A percentile compares a stretch with the other conserved stretches of the same genome.
These are phyloP conservation scores for Masnerella sp. DNA, from an alignment of 2,888 invertebrate genomes.

Conservation along the genomic window DNA sequence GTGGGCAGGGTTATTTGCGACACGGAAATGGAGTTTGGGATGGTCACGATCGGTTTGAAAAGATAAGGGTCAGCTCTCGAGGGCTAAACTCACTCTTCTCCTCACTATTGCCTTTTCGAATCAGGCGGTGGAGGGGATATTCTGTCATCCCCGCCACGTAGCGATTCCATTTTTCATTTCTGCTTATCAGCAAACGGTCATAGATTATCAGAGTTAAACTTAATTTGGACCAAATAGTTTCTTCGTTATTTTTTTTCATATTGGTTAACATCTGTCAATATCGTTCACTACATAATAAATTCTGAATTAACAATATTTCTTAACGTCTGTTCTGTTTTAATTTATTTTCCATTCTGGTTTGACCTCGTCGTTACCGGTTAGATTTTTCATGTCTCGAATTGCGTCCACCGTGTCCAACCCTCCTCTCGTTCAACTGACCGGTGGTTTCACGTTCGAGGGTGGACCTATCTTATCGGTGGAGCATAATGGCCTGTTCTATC, in stretches of 20 bases:
- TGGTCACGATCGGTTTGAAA: conserved; percentile 73
- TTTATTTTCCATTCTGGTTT: conserved; percentile 59
- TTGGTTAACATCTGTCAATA: no score
- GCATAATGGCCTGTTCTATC: conserved; percentile 76
- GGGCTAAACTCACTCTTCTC: conserved; percentile 64
- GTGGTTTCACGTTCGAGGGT: conserved; percentile 66
- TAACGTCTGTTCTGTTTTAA: conserved; percentile 29
- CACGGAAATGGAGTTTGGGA: conserved; percentile 77
- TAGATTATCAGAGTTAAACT: conserved; percentile 59
- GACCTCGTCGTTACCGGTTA: conserved; percentile 67
- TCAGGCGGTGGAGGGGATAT: no score
- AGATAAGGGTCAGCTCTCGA: conserved; percentile 73
- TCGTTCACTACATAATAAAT: no score
- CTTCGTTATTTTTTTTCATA: no score
- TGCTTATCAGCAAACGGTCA: conserved; percentile 41
- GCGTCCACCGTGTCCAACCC: conserved; percentile 75
- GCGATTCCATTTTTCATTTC: conserved; percentile 32
- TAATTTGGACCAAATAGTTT: no score
- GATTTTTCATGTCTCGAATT: conserved; percentile 76
- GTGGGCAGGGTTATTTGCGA: conserved; percentile 68
- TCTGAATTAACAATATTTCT: conserved; percentile 24
- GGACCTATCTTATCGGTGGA: conserved; percentile 75
- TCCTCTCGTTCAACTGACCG: conserved; percentile 60
- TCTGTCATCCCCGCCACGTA: neutral
- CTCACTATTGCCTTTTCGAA: conserved; percentile 48